phyloP scores from a whole-genome alignment of 2,113 vertebrate species.

The Myotis brandtii region DNA sequence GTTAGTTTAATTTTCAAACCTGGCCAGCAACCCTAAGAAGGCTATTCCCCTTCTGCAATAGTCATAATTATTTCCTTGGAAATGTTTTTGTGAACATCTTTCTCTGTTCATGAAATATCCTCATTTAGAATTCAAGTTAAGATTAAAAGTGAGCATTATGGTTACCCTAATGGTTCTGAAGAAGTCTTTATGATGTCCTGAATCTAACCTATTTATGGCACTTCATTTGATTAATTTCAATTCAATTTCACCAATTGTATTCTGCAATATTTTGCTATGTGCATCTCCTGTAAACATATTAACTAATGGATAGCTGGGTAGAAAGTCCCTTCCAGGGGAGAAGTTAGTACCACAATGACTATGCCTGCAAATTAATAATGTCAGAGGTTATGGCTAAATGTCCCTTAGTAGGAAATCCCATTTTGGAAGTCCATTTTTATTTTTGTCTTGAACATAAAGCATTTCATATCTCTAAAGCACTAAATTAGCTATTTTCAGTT shows the following conservation, averaged over 20 bases:
- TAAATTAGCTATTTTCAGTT: slow-evolving; percentile 5
- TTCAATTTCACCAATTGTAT: neutral
- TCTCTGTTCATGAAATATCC: neutral
- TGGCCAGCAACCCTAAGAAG: neutral
- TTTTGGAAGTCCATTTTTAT: slow-evolving; percentile 32
- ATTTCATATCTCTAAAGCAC: slow-evolving; percentile 12
- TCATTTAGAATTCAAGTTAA: slow-evolving; percentile 32
- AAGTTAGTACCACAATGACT: slow-evolving; percentile 31
- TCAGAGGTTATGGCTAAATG: slow-evolving; percentile 34
- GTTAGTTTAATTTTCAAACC: neutral
- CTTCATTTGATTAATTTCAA: neutral
- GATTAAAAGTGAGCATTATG: neutral
- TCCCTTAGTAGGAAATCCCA: neutral
- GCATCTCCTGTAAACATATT: neutral
- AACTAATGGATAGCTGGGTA: slow-evolving; percentile 15
- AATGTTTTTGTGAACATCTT: slow-evolving; percentile 15
- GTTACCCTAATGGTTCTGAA: neutral
- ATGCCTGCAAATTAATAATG: slow-evolving; percentile 2
- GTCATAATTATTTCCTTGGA: slow-evolving; percentile 1
- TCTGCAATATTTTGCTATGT: slow-evolving; percentile 3
- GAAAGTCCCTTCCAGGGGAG: slow-evolving; percentile 5
- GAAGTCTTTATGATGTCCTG: neutral
- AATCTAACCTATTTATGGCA: neutral
- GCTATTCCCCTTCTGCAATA: neutral
- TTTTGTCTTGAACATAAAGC: neutral